phyloP scores from a whole-genome alignment of 2,113 vertebrate species.

The Apaloderma vittatum region DNA sequence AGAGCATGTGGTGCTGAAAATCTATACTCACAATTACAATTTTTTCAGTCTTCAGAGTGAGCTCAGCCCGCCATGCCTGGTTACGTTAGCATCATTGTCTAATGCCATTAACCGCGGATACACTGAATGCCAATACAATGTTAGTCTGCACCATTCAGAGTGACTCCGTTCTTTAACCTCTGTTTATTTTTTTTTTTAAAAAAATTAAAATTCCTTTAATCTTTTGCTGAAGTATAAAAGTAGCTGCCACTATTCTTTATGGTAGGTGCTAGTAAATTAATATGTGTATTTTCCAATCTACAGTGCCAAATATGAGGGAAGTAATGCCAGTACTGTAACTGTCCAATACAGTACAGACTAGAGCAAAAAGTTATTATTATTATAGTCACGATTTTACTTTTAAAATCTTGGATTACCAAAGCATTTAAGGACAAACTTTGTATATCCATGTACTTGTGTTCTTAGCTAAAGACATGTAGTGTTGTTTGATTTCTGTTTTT shows the following conservation, averaged over 20 bases:
- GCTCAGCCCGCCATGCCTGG: background rate
- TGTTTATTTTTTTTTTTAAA: background rate
- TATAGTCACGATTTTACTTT: background rate
- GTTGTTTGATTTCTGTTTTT: background rate
- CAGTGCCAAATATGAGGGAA: background rate
- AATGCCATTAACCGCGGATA: background rate
- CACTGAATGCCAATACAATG: background rate
- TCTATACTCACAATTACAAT: background rate
- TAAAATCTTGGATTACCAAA: background rate
- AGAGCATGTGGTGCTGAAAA: background rate
- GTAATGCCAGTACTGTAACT: background rate
- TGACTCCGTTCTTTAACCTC: background rate
- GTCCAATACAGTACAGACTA: background rate
- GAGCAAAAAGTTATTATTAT: background rate
- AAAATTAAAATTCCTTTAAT: background rate
- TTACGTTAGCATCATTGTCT: background rate
- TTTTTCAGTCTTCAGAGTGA: background rate
- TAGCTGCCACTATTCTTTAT: background rate
- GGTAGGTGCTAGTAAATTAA: background rate
- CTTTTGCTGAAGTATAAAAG: background rate
- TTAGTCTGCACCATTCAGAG: rapidly evolving
- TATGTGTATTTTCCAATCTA: background rate
- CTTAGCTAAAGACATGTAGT: background rate
- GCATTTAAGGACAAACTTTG: background rate
- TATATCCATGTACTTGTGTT: background rate